A percentile compares a stretch with the other conserved stretches of the same genome.
Evolutionary conservation across 2,113 vertebrate species (phyloP).

Genomic region (Phaetusa simplex): DNA sequence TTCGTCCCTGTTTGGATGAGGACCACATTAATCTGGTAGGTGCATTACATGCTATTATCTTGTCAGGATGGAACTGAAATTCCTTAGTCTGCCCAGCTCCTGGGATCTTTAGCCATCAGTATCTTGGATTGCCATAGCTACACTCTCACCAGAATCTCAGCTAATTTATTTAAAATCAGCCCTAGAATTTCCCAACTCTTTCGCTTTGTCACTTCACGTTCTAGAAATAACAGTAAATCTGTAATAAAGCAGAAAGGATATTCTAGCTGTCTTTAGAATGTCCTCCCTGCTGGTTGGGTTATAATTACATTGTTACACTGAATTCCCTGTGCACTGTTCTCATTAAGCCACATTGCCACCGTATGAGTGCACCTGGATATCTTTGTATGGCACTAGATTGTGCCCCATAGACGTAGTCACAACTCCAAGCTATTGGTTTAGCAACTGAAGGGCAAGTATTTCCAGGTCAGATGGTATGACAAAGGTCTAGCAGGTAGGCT

Average conservation of each 20-base stretch:
- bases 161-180: background rate
- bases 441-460: background rate
- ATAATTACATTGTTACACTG: background rate
- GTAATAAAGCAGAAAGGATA: background rate
- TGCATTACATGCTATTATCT: background rate
- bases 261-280: background rate
- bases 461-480: background rate
- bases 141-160: background rate
- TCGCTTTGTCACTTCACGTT: background rate
- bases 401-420: rapidly evolving
- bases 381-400: background rate
- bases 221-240: background rate
- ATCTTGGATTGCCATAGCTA: background rate
- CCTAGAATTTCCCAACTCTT: background rate
- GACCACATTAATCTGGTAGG: background rate
- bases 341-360: background rate
- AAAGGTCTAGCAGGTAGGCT: background rate
- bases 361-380: background rate
- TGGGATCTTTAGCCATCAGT: background rate
- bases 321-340: background rate
- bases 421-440: background rate
- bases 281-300: background rate
- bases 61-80: background rate
- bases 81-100: background rate
- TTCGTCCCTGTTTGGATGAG: background rate